Evolutionary conservation across 2,888 invertebrate species (phyloP).

Genomic region (Cabera pusaria): DNA sequence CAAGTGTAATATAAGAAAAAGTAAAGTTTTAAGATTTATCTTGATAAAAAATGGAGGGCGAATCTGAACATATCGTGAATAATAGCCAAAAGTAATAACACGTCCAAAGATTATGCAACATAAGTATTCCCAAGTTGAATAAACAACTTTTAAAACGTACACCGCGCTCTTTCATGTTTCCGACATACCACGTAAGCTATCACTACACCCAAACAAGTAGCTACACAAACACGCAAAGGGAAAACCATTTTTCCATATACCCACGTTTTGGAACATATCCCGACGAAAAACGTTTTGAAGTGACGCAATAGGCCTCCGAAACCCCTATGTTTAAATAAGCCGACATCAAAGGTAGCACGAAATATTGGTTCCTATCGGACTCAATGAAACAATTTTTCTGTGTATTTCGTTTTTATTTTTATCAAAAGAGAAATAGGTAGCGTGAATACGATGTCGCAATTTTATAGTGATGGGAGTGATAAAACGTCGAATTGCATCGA

Average conservation of each 20-base stretch:
- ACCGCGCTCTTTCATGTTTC: conserved; percentile 17
- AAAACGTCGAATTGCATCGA: conserved; percentile 35
- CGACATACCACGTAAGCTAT: conserved; percentile 17
- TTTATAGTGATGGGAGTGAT: conserved; percentile 36
- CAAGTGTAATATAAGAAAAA: too few relatives aligned
- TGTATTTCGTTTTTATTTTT: conserved; percentile 38
- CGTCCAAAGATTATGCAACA: conserved; percentile 20
- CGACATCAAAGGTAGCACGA: conserved; percentile 65
- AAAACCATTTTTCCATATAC: conserved; percentile 41
- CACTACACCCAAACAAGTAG: conserved; percentile 25
- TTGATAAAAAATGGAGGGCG: too few relatives aligned
- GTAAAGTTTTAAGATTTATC: too few relatives aligned
- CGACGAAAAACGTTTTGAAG: conserved; percentile 48
- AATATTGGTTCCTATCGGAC: conserved; percentile 54
- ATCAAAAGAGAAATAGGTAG: conserved; percentile 32
- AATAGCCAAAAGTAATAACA: too few relatives aligned
- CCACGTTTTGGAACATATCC: conserved; percentile 40
- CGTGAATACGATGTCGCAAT: conserved; percentile 29
- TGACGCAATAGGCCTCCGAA: conserved; percentile 58
- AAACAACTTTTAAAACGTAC: conserved; percentile 21
- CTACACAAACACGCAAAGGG: conserved; percentile 30
- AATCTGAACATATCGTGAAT: too few relatives aligned
- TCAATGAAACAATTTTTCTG: conserved; percentile 53
- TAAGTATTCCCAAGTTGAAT: conserved; percentile 23
- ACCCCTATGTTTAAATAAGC: conserved; percentile 70